phyloP scores from a whole-genome alignment of 2,797 vertebrate genomes.

The Sarcophilus harrisii region DNA sequence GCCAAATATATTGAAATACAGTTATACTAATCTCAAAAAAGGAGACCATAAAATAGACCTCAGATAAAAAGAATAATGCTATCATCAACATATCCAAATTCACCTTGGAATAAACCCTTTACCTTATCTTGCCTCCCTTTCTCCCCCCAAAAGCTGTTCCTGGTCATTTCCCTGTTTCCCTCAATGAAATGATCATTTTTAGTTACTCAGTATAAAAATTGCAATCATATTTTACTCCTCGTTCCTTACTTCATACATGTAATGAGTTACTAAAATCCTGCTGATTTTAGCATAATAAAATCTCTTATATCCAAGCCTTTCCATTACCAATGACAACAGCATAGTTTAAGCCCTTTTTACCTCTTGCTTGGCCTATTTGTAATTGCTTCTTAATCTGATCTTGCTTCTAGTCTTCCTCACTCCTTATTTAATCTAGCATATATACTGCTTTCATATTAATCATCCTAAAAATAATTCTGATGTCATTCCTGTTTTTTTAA shows the following conservation, averaged over 20 bases:
- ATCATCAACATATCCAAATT: not conserved
- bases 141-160: not conserved
- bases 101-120: not conserved
- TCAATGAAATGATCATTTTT: not conserved
- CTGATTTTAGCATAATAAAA: not conserved
- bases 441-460: not conserved
- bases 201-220: not conserved
- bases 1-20: not conserved
- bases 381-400: not conserved
- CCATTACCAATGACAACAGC: not conserved
- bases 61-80: not conserved
- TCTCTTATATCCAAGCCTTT: not conserved
- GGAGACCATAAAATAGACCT: not conserved
- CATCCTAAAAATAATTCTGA: not conserved
- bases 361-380: not conserved
- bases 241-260: not conserved
- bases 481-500: not conserved
- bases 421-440: not conserved
- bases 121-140: not conserved
- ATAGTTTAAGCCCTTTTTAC: not conserved
- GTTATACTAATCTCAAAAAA: not conserved
- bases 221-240: not conserved
- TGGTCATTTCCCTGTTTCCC: not conserved
- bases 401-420: not conserved
- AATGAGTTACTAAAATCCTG: not conserved